These are phyloP conservation scores for Riparia riparia DNA, from an alignment of 2,113 vertebrate genomes.

Conservation along the genomic window DNA sequence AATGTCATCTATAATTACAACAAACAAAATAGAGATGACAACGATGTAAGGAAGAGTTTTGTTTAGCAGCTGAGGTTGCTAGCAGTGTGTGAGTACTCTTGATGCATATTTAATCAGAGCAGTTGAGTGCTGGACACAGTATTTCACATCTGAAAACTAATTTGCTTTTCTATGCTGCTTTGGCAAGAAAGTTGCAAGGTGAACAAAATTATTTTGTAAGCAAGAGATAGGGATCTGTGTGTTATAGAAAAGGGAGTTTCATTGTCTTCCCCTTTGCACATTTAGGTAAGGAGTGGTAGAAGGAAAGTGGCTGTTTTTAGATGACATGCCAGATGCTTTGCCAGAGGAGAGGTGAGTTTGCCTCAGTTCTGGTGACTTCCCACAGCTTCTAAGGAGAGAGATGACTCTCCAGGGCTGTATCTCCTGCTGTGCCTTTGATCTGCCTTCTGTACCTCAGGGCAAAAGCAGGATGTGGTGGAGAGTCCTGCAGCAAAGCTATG, in stretches of 20 bases:
- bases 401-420: background rate
- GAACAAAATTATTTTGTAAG: background rate
- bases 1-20: background rate
- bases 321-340: background rate
- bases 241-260: background rate
- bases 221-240: background rate
- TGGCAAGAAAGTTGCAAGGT: background rate
- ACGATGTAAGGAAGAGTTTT: background rate
- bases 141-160: background rate
- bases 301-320: background rate
- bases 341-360: background rate
- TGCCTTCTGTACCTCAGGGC: background rate
- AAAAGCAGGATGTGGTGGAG: background rate
- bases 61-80: background rate
- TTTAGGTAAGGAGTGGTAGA: background rate
- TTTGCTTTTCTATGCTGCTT: background rate
- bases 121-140: background rate
- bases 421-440: background rate
- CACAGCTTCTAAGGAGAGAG: background rate
- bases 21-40: background rate
- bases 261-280: background rate
- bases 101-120: background rate
- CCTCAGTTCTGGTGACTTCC: background rate
- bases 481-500: background rate
- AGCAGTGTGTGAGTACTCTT: background rate